Conservation (phyloP, 2,888 invertebrate species). For the Zelleria hepariella region DNA sequence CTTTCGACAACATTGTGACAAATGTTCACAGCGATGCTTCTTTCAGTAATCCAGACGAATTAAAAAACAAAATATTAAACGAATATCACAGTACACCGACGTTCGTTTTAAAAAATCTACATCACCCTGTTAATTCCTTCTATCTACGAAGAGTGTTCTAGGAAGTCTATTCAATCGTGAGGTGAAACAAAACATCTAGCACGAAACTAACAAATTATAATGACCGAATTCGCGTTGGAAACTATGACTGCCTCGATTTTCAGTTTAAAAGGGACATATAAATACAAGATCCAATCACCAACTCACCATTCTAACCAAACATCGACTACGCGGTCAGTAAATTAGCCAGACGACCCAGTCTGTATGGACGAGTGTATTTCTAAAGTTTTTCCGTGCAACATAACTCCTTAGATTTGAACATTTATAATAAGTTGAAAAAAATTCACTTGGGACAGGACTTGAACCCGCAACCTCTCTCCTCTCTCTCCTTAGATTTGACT, state of each 20-base stretch:
- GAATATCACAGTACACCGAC: conserved; percentile 7
- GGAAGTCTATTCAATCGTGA: not conserved
- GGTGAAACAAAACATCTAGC: not conserved
- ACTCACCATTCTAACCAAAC: no score
- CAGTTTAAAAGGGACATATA: not conserved
- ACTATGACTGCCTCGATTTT: not conserved
- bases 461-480: no score
- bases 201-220: conserved; percentile 11
- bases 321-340: no score
- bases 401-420: no score
- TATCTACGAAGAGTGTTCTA: not conserved
- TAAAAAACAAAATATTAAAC: conserved; percentile 9
- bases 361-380: no score
- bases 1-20: not conserved
- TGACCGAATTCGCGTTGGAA: not conserved
- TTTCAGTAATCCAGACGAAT: conserved; percentile 22
- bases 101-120: conserved; percentile 18
- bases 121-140: conserved; percentile 43
- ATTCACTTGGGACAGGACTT: no score
- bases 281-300: no score
- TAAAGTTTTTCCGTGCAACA: no score
- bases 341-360: no score
- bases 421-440: no score
- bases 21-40: conserved; percentile 25
- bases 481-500: no score